A percentile compares a stretch with the other conserved stretches of the same genome.
These are phyloP conservation scores for Grammomys dolichurus DNA, from an alignment of 2,113 vertebrate genomes.

Conservation along the genomic window DNA sequence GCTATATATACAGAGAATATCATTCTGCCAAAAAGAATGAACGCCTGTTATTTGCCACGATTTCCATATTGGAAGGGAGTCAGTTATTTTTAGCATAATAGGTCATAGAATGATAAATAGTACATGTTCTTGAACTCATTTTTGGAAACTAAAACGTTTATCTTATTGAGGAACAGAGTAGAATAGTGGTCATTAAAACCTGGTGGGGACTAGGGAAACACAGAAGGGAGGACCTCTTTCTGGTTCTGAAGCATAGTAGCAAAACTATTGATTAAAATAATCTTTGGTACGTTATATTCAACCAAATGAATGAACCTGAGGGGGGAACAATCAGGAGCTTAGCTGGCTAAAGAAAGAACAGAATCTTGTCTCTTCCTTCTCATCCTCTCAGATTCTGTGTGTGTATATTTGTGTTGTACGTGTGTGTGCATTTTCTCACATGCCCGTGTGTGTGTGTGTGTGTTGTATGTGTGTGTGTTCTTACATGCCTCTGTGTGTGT, in stretches of 20 bases:
- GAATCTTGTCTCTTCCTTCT: not conserved
- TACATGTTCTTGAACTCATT: not conserved
- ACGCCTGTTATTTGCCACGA: not conserved
- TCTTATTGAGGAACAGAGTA: not conserved
- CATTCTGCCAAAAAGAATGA: not conserved
- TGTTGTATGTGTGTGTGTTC: not conserved
- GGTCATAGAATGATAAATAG: not conserved
- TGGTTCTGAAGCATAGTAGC: not conserved
- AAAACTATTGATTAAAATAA: not conserved
- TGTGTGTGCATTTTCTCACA: not conserved
- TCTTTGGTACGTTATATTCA: not conserved
- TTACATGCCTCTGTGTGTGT: not conserved
- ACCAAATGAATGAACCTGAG: not conserved
- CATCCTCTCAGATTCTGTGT: not conserved
- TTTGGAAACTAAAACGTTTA: not conserved
- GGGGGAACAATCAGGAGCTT: not conserved
- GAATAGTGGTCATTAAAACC: not conserved
- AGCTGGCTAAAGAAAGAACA: not conserved
- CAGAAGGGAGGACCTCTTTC: not conserved
- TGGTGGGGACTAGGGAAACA: not conserved
- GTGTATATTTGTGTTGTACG: not conserved
- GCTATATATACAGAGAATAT: not conserved
- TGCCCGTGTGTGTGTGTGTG: not conserved
- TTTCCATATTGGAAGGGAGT: not conserved
- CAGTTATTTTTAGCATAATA: not conserved